Base-by-base conservation (phyloP, 2,888 invertebrate species). In the Meteorus colon region DNA sequence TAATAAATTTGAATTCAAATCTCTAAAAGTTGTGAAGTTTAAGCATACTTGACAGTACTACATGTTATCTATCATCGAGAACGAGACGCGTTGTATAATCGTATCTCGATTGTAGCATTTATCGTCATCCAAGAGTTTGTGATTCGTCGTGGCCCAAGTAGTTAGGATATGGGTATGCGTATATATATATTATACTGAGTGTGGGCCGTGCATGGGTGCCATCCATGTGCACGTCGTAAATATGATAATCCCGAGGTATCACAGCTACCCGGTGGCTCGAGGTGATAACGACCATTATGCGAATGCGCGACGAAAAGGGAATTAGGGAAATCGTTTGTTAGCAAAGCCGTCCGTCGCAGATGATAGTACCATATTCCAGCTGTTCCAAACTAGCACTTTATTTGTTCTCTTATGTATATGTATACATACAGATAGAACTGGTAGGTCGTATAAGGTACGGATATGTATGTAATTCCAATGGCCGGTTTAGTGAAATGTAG, bases 251-350 rank as follows among this genome's bases (percentile, higher is more conserved):
- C 83, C 78, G 75, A 83, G 84, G 84, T 85, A 86, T 86, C 84
- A 84, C 84, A 79, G 82, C 84, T 83, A 82, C 83, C 83, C 82
- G 83, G 84, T 85, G 84, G 84, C 84, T 82, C 86, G 82, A 79
- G 77, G 83, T 83, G 87, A 87, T 87, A 87, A 86, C 84, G 87
- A 85, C 84, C 85, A 86, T 87, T 88, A 86, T 85, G 85, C 84
- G 84, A 87, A 86, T 84, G 82, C 83, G 83, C 84, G 84, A 86
- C 86, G 86, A 86, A 86, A 86, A 86, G 86, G 84, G 87, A 87
- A 88, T 87, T 87, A 88, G 87, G 84, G 85, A 85, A 87, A 87
- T 88, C 88, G 86, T 89, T 88, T 88, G 87, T 89, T 87, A 89
- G 86, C 82, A 84, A 83, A 85, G 85, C 87, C 87, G 88, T 88